These are phyloP conservation scores for Hirudinaria manillensis DNA, from an alignment of 2,888 invertebrate genomes.

Conservation along the genomic window DNA sequence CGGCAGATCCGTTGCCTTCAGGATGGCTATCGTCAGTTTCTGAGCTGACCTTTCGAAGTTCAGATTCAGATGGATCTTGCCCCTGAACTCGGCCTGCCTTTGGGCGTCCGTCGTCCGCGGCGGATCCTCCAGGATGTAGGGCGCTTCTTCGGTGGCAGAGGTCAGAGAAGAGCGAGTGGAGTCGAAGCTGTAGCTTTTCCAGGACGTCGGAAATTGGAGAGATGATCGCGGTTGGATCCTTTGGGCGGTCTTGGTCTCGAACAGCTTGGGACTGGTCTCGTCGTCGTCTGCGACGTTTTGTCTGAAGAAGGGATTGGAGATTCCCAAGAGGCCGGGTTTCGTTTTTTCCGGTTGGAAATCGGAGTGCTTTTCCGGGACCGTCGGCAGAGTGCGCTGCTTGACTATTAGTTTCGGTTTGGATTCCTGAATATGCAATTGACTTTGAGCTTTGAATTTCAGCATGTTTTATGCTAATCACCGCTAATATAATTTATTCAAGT, in stretches of 20 bases:
- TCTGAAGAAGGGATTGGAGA: background rate
- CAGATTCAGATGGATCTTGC: conserved; percentile 63
- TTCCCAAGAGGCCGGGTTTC: background rate
- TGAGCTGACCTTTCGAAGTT: conserved; percentile 75
- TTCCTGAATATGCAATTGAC: background rate
- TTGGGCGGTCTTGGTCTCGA: conserved; percentile 11
- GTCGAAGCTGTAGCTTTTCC: conserved; percentile 23
- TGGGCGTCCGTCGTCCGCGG: background rate
- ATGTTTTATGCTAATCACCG: background rate
- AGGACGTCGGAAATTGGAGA: too few species aligned
- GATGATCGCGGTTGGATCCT: conserved; percentile 3
- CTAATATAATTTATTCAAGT: background rate
- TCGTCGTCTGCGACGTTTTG: conserved; percentile 7
- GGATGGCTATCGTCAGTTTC: conserved; percentile 72
- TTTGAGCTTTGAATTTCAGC: background rate
- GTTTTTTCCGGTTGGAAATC: conserved; percentile 62
- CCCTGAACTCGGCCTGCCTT: background rate
- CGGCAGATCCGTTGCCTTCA: conserved; percentile 69
- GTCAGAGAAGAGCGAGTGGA: background rate
- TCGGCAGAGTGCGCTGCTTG: conserved; percentile 74
- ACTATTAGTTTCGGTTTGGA: conserved; percentile 59
- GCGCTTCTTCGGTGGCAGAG: background rate
- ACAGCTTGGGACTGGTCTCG: background rate
- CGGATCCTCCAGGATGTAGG: conserved; percentile 11
- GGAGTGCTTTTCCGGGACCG: conserved; percentile 73